A percentile compares a stretch with the other conserved stretches of the same genome.
phyloP scores from a whole-genome alignment of 2,113 vertebrate genomes.

The Papio anubis region DNA sequence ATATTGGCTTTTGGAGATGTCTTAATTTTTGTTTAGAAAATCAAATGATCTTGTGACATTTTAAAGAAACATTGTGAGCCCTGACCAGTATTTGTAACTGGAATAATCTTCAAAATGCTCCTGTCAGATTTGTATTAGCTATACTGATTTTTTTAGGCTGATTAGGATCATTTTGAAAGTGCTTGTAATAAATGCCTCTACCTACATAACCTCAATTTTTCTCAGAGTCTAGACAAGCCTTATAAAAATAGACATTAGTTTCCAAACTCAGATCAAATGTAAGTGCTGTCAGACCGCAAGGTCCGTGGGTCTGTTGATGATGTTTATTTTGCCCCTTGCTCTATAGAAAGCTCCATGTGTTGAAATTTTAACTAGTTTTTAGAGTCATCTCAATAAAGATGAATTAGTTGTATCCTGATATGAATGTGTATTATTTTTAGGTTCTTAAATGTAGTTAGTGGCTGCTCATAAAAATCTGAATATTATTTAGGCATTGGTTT shows the following conservation, averaged over 20 bases:
- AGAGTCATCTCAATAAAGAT: neutral
- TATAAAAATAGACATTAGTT: neutral
- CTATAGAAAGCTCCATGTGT: neutral
- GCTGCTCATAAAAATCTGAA: neutral
- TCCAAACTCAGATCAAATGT: neutral
- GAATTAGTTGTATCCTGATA: neutral
- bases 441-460: neutral
- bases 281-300: neutral
- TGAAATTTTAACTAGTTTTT: slow-evolving; percentile 53
- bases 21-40: neutral
- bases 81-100: neutral
- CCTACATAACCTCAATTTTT: neutral
- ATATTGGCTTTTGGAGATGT: neutral
- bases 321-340: slow-evolving; percentile 19
- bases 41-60: neutral
- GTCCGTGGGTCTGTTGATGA: neutral
- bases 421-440: neutral
- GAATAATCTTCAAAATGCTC: neutral
- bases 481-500: neutral
- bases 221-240: neutral
- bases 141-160: neutral
- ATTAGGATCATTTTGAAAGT: slow-evolving; percentile 27
- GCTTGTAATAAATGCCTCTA: neutral
- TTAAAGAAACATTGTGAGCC: neutral
- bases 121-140: neutral